A percentile compares a stretch with the other conserved stretches of the same genome.
Evolutionary conservation across 53 echinoderm and acorn worm species (phyloP).

Genomic region (Arbacia lixula): DNA sequence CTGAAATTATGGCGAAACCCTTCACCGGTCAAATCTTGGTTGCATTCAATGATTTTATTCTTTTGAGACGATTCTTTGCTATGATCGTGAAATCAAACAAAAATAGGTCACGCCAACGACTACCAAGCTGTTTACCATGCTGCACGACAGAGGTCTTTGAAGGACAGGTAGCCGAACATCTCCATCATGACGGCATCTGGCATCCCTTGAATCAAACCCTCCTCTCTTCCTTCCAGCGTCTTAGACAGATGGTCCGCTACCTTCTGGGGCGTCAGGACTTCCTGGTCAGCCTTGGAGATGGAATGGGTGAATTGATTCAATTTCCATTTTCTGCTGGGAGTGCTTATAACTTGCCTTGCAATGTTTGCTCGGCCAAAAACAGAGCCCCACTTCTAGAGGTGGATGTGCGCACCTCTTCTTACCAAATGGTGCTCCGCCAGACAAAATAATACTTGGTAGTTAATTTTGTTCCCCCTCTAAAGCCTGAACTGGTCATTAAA

Average conservation of each 20-base stretch:
- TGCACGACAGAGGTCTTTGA: slow-evolving; percentile 68
- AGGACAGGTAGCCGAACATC: slow-evolving; percentile 67
- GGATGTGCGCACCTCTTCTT: too few species aligned
- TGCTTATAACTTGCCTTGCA: too few species aligned
- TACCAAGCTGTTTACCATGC: slow-evolving; percentile 58
- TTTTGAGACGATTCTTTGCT: too few species aligned
- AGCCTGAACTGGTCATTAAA: too few species aligned
- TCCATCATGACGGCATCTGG: slow-evolving; percentile 67
- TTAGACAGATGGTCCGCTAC: slow-evolving; percentile 14
- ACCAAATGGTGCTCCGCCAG: too few species aligned
- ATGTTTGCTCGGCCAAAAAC: too few species aligned
- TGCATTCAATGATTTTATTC: too few species aligned
- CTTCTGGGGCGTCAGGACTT: slow-evolving; percentile 25
- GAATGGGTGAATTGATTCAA: background rate
- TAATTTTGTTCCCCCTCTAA: too few species aligned
- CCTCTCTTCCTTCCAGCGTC: background rate
- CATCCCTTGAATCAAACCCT: slow-evolving; percentile 8
- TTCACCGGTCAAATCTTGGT: too few species aligned
- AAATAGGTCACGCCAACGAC: background rate
- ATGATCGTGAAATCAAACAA: background rate
- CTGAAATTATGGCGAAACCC: too few species aligned
- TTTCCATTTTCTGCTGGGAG: background rate
- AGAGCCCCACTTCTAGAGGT: too few species aligned
- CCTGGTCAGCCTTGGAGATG: slow-evolving; percentile 7
- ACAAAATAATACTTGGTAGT: too few species aligned